These are phyloP conservation scores for Chrysaora quinquecirrha DNA, from an alignment of 30 jellyfish, hydroid and myxozoan species.

Conservation along the genomic window DNA sequence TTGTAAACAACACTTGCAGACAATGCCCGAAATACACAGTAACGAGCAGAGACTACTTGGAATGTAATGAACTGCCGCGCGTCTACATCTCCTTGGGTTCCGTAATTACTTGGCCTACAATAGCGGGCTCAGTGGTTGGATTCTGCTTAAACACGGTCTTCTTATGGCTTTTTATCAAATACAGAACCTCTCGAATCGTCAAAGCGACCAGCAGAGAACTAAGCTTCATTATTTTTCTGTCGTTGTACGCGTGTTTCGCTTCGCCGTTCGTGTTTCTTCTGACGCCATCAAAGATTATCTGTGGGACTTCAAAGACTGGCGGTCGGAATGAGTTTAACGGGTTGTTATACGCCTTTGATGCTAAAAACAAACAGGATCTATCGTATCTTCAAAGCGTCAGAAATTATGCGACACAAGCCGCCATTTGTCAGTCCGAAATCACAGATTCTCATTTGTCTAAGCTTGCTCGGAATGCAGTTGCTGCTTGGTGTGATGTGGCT, in stretches of 20 bases:
- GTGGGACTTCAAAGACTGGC: constrained; percentile 70
- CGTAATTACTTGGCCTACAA: not conserved
- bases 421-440: constrained; percentile 80
- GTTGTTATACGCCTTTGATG: constrained; percentile 88
- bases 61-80: constrained; percentile 34
- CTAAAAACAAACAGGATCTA: constrained; percentile 88
- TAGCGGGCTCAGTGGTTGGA: constrained; percentile 25
- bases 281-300: constrained; percentile 42
- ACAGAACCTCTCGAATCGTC: constrained; percentile 47
- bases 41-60: constrained; percentile 11
- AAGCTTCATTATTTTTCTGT: constrained; percentile 44
- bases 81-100: not conserved
- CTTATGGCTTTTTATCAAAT: constrained; percentile 15
- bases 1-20: constrained; percentile 48
- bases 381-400: constrained; percentile 84
- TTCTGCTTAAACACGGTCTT: constrained; percentile 49
- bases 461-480: constrained; percentile 69
- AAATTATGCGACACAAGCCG: constrained; percentile 38
- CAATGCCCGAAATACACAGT: constrained; percentile 20
- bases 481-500: constrained; percentile 86
- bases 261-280: constrained; percentile 53
- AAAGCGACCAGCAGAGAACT: constrained; percentile 81
- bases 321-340: constrained; percentile 78
- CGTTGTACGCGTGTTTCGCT: constrained; percentile 62
- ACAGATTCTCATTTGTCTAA: constrained; percentile 71